A percentile compares a stretch with the other conserved stretches of the same genome.
Evolutionary conservation across 2,797 vertebrate species (phyloP).

Genomic region (Enteromius afrohamiltoni): DNA sequence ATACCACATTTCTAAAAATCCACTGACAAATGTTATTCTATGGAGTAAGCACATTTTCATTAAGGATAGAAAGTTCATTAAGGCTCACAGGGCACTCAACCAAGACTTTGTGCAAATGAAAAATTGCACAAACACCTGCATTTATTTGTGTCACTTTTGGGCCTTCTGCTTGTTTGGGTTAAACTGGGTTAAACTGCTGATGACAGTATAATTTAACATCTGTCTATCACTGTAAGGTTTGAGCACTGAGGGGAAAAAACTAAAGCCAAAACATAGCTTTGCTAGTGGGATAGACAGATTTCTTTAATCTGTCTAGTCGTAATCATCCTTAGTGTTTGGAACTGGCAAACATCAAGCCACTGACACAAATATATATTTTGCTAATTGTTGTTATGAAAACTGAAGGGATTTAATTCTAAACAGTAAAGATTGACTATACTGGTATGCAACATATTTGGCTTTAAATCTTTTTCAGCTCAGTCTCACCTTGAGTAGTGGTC

Average conservation of each 20-base stretch:
- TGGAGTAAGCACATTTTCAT: conserved; percentile 1
- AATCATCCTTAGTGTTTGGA: not conserved
- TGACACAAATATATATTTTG: not conserved
- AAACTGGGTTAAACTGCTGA: conserved; percentile 1
- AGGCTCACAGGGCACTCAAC: not conserved
- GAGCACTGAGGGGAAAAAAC: not conserved
- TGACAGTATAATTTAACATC: conserved; percentile 10
- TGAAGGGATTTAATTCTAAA: conserved; percentile 7
- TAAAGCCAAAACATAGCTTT: not conserved
- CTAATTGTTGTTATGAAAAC: conserved; percentile 10
- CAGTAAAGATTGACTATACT: conserved; percentile 4
- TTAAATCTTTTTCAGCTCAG: not conserved
- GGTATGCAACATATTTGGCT: not conserved
- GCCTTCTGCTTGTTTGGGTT: not conserved
- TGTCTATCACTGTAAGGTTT: conserved; percentile 7
- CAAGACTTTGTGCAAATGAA: not conserved
- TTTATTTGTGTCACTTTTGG: not conserved
- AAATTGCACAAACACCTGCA: not conserved
- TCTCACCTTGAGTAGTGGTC: not conserved
- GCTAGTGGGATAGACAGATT: not conserved
- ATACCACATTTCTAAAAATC: not conserved
- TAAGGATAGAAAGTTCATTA: not conserved
- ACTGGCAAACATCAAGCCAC: not conserved
- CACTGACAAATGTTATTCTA: not conserved
- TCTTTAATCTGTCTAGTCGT: not conserved